Percentiles rank a stretch among this genome's conserved stretches.
These are phyloP conservation scores for Albula goreensis DNA, from an alignment of 2,113 vertebrate genomes.

Conservation along the genomic window DNA sequence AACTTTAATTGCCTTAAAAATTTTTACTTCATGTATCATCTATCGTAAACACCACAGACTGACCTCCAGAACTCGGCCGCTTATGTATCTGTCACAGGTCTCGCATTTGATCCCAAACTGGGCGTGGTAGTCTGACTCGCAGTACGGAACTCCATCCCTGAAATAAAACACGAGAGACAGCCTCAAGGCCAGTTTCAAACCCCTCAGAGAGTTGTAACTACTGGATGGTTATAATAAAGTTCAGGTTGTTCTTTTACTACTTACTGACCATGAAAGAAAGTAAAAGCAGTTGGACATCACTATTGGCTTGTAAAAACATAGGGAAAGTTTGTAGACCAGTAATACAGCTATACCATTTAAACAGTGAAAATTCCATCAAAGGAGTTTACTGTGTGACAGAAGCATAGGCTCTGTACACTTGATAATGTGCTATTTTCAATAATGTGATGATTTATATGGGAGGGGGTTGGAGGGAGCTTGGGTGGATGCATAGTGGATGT, in stretches of 20 bases:
- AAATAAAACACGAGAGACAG: constrained; percentile 9
- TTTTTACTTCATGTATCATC: too few relatives aligned
- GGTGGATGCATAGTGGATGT: background rate
- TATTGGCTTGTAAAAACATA: too few relatives aligned
- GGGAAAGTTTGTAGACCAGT: too few relatives aligned
- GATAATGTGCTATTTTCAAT: too few relatives aligned
- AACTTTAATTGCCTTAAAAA: background rate
- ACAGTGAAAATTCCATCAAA: too few relatives aligned
- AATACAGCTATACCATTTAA: too few relatives aligned
- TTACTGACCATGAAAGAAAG: too few relatives aligned
- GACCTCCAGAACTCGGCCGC: constrained; percentile 92
- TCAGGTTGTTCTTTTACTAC: too few relatives aligned
- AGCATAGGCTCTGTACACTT: too few relatives aligned
- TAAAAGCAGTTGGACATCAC: too few relatives aligned
- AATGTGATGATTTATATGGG: background rate
- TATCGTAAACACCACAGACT: constrained; percentile 43
- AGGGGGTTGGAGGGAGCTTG: background rate
- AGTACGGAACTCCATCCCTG: constrained; percentile 91
- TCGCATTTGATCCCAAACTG: constrained; percentile 94
- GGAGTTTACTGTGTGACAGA: too few relatives aligned
- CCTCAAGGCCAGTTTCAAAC: background rate
- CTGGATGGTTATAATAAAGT: too few relatives aligned
- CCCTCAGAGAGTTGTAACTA: background rate
- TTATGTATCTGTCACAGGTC: constrained; percentile 90
- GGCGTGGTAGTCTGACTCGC: constrained; percentile 89